These are phyloP conservation scores for Philantomba maxwellii DNA, from an alignment of 2,113 vertebrate genomes.

Conservation along the genomic window DNA sequence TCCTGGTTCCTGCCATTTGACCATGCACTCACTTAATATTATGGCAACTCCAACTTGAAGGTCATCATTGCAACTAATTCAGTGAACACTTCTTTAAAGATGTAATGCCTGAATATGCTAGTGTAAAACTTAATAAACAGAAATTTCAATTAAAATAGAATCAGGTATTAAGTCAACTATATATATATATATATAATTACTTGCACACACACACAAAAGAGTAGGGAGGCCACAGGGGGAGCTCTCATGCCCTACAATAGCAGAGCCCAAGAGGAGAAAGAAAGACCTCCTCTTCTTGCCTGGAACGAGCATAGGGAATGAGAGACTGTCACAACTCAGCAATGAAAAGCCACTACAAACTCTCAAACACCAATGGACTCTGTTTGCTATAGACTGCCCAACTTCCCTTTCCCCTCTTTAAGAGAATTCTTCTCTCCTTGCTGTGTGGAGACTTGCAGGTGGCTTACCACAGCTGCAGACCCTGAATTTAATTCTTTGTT, in stretches of 20 bases:
- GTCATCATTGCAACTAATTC: neutral
- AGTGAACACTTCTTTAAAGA: neutral
- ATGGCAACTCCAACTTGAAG: neutral
- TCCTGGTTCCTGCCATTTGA: neutral
- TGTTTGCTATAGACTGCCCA: neutral
- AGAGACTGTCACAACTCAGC: neutral
- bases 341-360: neutral
- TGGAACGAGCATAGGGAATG: neutral
- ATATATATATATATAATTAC: neutral
- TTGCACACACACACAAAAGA: neutral
- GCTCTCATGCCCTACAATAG: neutral
- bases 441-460: neutral
- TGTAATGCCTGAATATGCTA: neutral
- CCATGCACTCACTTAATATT: neutral
- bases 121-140: neutral
- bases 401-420: neutral
- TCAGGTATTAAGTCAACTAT: neutral
- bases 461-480: neutral
- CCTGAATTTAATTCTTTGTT: neutral
- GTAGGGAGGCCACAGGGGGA: neutral
- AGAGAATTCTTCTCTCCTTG: neutral
- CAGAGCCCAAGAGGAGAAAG: neutral
- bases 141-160: neutral
- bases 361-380: neutral
- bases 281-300: neutral